phyloP scores from a whole-genome alignment of 2,888 invertebrate genomes.

The Toxonevra muliebris region DNA sequence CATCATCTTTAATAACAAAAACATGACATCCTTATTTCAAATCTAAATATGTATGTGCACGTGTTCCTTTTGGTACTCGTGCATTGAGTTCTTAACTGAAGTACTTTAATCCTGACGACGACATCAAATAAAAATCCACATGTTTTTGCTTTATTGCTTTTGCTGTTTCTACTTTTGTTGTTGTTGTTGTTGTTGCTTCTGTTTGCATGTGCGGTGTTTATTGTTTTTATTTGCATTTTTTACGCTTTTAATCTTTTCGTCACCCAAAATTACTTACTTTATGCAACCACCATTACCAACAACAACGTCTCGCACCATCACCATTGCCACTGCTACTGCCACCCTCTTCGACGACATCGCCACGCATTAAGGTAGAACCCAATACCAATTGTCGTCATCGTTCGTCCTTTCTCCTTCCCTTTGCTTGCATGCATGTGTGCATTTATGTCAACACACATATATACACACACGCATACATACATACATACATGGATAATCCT shows the following conservation, averaged over 20 bases:
- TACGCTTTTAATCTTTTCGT: neutral
- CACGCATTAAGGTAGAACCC: conserved; percentile 1
- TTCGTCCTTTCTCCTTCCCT: conserved; percentile 9
- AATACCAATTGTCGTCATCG: neutral
- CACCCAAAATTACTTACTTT: neutral
- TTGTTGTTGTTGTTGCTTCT: neutral
- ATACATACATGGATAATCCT: conserved; percentile 9
- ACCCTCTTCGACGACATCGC: too few relatives aligned
- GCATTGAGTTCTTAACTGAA: too few relatives aligned
- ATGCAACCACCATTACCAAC: neutral
- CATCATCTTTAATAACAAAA: too few relatives aligned
- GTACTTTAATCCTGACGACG: too few relatives aligned
- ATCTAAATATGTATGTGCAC: too few relatives aligned
- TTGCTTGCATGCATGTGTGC: neutral
- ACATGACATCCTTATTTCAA: too few relatives aligned
- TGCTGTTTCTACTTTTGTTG: neutral
- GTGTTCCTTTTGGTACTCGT: too few relatives aligned
- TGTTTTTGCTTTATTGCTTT: neutral
- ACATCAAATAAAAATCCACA: too few relatives aligned
- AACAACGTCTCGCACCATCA: neutral
- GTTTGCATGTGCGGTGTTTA: conserved; percentile 18
- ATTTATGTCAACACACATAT: neutral
- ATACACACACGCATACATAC: neutral
- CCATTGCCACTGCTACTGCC: neutral
- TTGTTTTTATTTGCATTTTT: conserved; percentile 2